Conservation (phyloP, 2,888 invertebrate species). For the Laspeyria flexula region DNA sequence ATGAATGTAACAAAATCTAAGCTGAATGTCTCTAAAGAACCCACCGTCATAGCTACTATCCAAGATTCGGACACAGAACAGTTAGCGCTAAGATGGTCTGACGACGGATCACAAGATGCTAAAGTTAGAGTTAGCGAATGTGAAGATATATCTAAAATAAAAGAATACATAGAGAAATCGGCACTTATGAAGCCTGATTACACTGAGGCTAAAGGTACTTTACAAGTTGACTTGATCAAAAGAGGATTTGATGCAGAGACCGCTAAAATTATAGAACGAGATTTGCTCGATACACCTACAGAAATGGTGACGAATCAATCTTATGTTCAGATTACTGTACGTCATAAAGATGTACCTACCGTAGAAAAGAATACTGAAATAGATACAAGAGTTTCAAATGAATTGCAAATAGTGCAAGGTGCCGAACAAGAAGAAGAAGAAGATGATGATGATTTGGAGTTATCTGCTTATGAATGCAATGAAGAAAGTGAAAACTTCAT, state of each 20-base stretch:
- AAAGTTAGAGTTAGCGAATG: constrained; percentile 58
- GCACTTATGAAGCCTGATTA: constrained; percentile 26
- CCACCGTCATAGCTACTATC: constrained; percentile 26
- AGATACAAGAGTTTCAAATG: constrained; percentile 42
- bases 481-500: constrained; percentile 68
- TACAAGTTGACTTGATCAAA: constrained; percentile 72
- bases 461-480: constrained; percentile 66
- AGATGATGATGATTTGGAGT: constrained; percentile 67
- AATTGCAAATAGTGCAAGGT: constrained; percentile 54
- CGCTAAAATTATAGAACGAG: constrained; percentile 78
- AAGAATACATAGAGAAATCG: constrained; percentile 69
- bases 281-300: constrained; percentile 68
- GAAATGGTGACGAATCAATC: constrained; percentile 26
- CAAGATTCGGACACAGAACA: constrained; percentile 72
- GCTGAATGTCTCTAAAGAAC: constrained; percentile 32
- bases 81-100: constrained; percentile 70
- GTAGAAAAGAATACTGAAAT: constrained; percentile 43
- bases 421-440: too few species aligned
- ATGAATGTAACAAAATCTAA: constrained; percentile 32
- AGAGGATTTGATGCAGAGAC: constrained; percentile 78
- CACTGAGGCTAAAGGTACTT: constrained; percentile 49
- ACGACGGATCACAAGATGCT: constrained; percentile 72
- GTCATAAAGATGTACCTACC: constrained; percentile 33
- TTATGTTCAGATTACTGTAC: constrained; percentile 23
- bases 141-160: constrained; percentile 75